These are phyloP conservation scores for Crotophaga sulcirostris DNA, from an alignment of 2,113 vertebrate species.

Conservation along the genomic window DNA sequence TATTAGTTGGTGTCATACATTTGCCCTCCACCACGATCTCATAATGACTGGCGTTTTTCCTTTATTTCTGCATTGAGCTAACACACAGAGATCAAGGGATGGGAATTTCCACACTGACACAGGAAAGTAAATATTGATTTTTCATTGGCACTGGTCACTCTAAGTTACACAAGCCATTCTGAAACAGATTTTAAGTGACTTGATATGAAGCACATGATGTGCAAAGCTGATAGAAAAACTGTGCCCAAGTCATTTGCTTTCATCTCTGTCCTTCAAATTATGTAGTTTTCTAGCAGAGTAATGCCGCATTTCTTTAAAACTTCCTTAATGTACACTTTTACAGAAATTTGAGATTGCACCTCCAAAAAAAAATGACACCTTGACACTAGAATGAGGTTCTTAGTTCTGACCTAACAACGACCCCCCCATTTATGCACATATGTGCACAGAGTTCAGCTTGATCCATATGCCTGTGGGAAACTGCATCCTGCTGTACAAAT, in stretches of 20 bases:
- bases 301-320: neutral
- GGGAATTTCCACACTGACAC: neutral
- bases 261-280: neutral
- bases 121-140: neutral
- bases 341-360: neutral
- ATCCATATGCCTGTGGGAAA: neutral
- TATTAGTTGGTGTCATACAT: too few relatives aligned
- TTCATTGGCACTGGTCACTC: neutral
- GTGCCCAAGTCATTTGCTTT: neutral
- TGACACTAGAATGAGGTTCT: neutral
- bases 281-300: neutral
- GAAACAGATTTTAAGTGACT: neutral
- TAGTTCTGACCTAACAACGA: neutral
- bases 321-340: neutral
- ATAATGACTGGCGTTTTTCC: neutral
- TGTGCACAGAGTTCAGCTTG: accelerated
- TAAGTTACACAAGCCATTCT: neutral
- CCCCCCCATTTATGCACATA: accelerated
- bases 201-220: neutral
- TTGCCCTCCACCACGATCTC: neutral
- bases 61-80: neutral
- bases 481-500: neutral
- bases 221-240: neutral
- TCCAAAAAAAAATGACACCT: neutral
- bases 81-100: neutral